Percentiles rank a stretch among this genome's conserved stretches.
These are phyloP conservation scores for Tetramorium simillimum DNA, from an alignment of 1,140 invertebrate species.

Conservation along the genomic window DNA sequence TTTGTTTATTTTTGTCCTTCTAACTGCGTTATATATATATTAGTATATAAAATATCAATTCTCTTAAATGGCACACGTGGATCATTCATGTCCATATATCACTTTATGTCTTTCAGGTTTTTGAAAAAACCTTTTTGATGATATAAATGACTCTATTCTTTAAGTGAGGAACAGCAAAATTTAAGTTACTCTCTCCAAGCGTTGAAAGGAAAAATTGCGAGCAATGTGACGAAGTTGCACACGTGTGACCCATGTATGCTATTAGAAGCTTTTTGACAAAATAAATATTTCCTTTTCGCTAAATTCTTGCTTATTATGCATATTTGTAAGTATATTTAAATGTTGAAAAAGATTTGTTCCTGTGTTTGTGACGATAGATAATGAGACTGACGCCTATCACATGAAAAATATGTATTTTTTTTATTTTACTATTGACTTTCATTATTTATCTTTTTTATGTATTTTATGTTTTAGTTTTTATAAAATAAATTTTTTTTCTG, in stretches of 20 bases:
- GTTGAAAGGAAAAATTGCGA: not conserved
- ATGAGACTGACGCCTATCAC: not conserved
- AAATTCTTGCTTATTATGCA: not conserved
- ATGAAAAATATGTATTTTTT: not conserved
- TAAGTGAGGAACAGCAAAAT: not conserved
- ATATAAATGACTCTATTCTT: not conserved
- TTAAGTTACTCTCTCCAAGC: not conserved
- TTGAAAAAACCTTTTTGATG: not conserved
- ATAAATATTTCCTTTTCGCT: not conserved
- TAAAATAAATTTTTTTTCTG: not conserved
- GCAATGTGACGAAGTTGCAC: not conserved
- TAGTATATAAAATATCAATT: slow-evolving; percentile 31
- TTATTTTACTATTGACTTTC: not conserved
- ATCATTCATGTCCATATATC: not conserved
- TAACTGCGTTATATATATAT: not conserved
- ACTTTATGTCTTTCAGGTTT: not conserved
- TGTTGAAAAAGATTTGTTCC: not conserved
- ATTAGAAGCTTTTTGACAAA: not conserved
- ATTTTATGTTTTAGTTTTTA: not conserved
- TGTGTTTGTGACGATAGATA: not conserved
- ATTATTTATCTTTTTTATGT: not conserved
- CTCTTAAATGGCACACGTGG: not conserved
- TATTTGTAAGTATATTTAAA: not conserved
- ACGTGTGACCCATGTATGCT: not conserved
- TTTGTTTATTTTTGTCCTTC: not conserved